These are phyloP conservation scores for Poeciliopsis paucimaculata DNA, from an alignment of 2,797 vertebrate species.

Conservation along the genomic window DNA sequence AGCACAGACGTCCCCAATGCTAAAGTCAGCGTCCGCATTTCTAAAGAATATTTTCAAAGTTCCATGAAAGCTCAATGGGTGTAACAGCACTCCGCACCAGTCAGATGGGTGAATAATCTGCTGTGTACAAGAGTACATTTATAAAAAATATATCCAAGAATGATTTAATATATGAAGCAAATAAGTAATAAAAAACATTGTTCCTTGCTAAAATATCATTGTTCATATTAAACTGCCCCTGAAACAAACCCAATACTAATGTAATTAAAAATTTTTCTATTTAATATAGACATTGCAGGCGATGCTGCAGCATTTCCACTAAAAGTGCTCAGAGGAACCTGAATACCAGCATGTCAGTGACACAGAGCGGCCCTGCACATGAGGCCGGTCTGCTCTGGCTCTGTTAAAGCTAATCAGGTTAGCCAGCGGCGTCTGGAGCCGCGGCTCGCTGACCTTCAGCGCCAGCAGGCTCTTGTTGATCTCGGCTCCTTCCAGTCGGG, in stretches of 20 bases:
- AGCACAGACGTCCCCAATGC: too few species aligned
- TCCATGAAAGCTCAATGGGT: too few species aligned
- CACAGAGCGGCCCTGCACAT: neutral
- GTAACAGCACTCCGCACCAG: too few species aligned
- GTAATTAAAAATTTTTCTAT: neutral
- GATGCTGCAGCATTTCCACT: neutral
- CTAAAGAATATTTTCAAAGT: too few species aligned
- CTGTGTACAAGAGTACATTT: neutral
- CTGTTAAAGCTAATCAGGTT: neutral
- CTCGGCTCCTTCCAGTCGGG: constrained; percentile 95
- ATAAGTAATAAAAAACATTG: neutral
- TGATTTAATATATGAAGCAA: neutral
- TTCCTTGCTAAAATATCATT: neutral
- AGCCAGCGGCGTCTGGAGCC: neutral
- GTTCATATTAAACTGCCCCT: neutral
- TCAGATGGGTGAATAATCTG: neutral
- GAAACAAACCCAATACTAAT: neutral
- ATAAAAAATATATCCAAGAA: neutral
- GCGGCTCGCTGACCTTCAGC: constrained; percentile 86
- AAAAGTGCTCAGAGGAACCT: neutral
- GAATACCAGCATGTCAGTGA: neutral
- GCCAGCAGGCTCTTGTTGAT: constrained; percentile 99
- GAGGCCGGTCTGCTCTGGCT: neutral
- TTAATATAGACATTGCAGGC: neutral
- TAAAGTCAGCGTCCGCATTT: too few species aligned